These are phyloP conservation scores for Pandemis heparana DNA, from an alignment of 2,888 invertebrate genomes.

Conservation along the genomic window DNA sequence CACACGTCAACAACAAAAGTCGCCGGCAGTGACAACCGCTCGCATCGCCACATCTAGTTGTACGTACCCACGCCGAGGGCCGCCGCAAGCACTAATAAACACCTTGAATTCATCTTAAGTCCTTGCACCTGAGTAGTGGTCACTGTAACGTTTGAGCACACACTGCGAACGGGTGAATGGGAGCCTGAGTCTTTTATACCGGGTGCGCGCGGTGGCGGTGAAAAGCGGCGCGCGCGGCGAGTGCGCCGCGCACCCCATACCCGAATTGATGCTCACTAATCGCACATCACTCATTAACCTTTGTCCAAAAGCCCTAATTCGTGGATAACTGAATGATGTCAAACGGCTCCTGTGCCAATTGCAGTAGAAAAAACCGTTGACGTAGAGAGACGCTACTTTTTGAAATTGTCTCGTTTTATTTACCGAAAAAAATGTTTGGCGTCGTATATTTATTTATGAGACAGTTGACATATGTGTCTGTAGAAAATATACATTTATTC, in stretches of 20 bases:
- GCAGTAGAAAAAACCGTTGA: too few species aligned
- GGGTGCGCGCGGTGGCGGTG: slow-evolving; percentile 76
- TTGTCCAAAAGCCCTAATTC: slow-evolving; percentile 21
- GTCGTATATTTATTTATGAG: too few species aligned
- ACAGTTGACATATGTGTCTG: too few species aligned
- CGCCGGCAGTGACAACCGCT: slow-evolving; percentile 43
- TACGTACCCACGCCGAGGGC: slow-evolving; percentile 90
- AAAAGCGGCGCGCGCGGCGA: slow-evolving; percentile 73
- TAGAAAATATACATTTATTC: too few species aligned
- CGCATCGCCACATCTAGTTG: slow-evolving; percentile 39
- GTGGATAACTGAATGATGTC: not conserved
- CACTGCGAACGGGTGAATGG: slow-evolving; percentile 86
- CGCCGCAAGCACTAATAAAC: slow-evolving; percentile 87
- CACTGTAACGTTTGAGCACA: slow-evolving; percentile 84
- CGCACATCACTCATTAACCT: slow-evolving; percentile 14
- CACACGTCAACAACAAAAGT: slow-evolving; percentile 31
- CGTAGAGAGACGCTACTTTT: too few species aligned
- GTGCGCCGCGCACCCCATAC: slow-evolving; percentile 48
- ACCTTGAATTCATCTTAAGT: slow-evolving; percentile 85
- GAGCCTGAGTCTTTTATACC: slow-evolving; percentile 82
- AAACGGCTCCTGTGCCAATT: not conserved
- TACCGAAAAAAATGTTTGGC: too few species aligned
- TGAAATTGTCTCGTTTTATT: too few species aligned
- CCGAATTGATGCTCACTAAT: slow-evolving; percentile 30
- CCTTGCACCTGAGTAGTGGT: slow-evolving; percentile 79